These are phyloP conservation scores for Aradus depressus DNA, from an alignment of 2,888 invertebrate genomes.

Conservation along the genomic window DNA sequence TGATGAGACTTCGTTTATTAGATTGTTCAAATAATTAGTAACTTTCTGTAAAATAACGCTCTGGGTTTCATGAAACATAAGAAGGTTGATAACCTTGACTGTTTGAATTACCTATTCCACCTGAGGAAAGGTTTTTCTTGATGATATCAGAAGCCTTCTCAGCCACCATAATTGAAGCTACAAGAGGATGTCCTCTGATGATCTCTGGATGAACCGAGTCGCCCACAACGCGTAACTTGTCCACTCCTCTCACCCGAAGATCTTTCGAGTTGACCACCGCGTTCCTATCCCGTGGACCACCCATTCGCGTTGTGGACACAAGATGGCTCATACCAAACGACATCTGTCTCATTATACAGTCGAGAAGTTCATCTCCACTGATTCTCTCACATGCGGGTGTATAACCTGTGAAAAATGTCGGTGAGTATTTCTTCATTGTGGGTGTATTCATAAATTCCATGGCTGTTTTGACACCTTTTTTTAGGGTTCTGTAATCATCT, in stretches of 20 bases:
- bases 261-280: constrained; percentile 49
- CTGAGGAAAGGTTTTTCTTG: constrained; percentile 39
- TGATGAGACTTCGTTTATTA: too few species aligned
- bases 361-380: constrained; percentile 29
- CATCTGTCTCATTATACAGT: constrained; percentile 65
- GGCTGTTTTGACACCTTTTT: constrained; percentile 73
- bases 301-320: constrained; percentile 54
- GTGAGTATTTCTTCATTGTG: constrained; percentile 53
- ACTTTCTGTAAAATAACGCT: too few species aligned
- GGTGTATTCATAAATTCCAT: constrained; percentile 59
- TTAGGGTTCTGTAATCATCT: constrained; percentile 63
- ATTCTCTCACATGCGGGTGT: constrained; percentile 27
- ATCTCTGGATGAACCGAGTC: constrained; percentile 46
- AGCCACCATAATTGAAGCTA: constrained; percentile 47
- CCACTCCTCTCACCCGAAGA: constrained; percentile 41
- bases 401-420: constrained; percentile 36
- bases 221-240: constrained; percentile 43
- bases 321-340: constrained; percentile 64
- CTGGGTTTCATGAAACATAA: too few species aligned
- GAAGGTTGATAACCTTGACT: too few species aligned
- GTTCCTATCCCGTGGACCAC: constrained; percentile 42
- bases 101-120: too few species aligned
- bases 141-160: constrained; percentile 46
- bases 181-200: constrained; percentile 46
- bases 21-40: too few species aligned